These are phyloP conservation scores for human (Homo sapiens) DNA, from an alignment of 2,113 vertebrate species.

Conservation along the genomic window DNA sequence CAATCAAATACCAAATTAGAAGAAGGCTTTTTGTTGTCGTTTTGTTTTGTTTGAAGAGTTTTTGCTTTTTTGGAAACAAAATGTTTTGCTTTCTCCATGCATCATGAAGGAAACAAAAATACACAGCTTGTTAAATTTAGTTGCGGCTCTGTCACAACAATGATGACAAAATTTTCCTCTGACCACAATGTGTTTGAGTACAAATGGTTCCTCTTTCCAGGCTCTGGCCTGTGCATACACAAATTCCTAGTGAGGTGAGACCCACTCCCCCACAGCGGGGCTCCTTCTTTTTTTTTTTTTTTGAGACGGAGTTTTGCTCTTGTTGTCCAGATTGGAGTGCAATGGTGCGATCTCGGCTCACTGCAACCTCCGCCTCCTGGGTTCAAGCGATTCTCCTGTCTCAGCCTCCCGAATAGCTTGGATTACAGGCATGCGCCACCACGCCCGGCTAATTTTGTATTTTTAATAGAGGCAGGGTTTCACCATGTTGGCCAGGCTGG, in stretches of 20 bases:
- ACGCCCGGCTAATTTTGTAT: no score
- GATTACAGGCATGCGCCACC: no score
- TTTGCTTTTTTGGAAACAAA: conserved; percentile 47
- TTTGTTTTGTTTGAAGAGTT: background rate
- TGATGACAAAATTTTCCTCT: conserved; percentile 73
- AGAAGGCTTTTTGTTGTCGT: background rate
- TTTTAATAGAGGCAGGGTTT: no score
- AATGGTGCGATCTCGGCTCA: no score
- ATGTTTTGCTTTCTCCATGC: background rate
- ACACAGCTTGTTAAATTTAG: conserved; percentile 60
- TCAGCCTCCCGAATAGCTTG: no score
- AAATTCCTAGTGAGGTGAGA: conserved; percentile 47
- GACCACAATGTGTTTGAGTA: conserved; percentile 66
- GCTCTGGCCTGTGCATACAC: conserved; percentile 40
- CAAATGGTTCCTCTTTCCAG: conserved; percentile 76
- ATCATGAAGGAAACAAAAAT: background rate
- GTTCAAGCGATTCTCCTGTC: no score
- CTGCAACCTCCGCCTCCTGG: no score
- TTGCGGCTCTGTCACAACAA: conserved; percentile 58
- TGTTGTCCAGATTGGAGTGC: no score
- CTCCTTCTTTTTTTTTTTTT: background rate
- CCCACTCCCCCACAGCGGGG: background rate
- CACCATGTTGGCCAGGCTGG: no score
- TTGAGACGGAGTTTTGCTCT: no score
- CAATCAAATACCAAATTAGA: conserved; percentile 8